Evolutionary conservation across 2,888 invertebrate species (phyloP), one percentile per base, ranked within the genome.

Genomic region (Microctonus hyperodae): DNA sequence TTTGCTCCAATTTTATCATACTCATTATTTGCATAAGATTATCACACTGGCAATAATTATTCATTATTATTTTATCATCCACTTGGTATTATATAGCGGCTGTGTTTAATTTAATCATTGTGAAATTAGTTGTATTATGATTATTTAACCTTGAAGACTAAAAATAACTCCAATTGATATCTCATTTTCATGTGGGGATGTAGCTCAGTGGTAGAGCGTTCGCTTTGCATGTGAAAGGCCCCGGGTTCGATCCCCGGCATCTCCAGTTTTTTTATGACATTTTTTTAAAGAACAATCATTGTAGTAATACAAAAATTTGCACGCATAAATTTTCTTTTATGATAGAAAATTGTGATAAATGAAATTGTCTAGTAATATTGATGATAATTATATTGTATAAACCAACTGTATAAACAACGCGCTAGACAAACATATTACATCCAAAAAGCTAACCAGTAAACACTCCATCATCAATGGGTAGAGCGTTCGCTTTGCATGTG

Each of bases 201-300:
- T 95, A 95, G 95, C 95, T 95, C 95, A 95, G 94, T 94, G 95
- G 95, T 95, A 95, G 95, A 95, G 95, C 94, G 94, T 94, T 95
- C 94, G 95, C 95, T 95, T 95, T 94, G 95, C 95, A 95, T 95
- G 95, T 94, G 94, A 94, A 94, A 95, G 94, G 95, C 92, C 95
- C 94, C 93, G 95, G 94, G 95, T 95, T 95, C 95, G 93, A 95
- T 94, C 94, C 95, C 94, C 94, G 92, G 94, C 92, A 93, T 92
- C 92, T 91, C 93, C 92, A 91, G 79, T 79, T 82, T 84, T 83
- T 80, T 69, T 55, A 28, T 55, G n/a, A n/a, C 28, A 40, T 61
- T 16, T 48, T 16, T 44, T n/a, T 28, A 5, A 28, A 28, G 5
- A 28, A 5, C 4, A 2, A 16, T 6, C 2, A 4, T 6, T 44